Evolutionary conservation across 2,888 invertebrate species (phyloP).

Genomic region (Alloscopus bannaensis): DNA sequence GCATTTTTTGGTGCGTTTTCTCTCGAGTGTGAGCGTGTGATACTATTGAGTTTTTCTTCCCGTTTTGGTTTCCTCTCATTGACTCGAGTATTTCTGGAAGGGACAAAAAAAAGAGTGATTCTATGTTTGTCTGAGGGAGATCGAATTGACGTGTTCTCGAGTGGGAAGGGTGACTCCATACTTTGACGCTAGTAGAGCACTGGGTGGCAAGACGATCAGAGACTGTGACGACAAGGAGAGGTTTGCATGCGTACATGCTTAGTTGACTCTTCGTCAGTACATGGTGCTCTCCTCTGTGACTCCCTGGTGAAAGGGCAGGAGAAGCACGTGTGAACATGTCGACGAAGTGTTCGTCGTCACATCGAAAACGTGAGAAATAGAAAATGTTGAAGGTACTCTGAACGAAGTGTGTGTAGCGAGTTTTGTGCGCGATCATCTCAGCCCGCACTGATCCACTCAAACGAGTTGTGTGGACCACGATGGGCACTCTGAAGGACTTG

Average conservation of each 20-base stretch:
- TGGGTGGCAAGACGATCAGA: slow-evolving; percentile 30
- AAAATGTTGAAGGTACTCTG: not conserved
- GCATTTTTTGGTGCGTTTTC: slow-evolving; percentile 25
- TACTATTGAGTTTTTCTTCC: slow-evolving; percentile 12
- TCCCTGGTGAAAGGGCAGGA: too few relatives aligned
- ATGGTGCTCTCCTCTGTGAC: too few relatives aligned
- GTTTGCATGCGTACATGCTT: too few relatives aligned
- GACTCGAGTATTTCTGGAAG: slow-evolving; percentile 50
- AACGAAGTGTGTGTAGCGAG: slow-evolving; percentile 38
- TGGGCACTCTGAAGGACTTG: slow-evolving; percentile 66
- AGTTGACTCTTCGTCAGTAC: too few relatives aligned
- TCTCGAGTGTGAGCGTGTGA: not conserved
- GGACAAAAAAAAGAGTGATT: slow-evolving; percentile 32
- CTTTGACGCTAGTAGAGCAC: slow-evolving; percentile 31
- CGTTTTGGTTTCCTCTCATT: slow-evolving; percentile 41
- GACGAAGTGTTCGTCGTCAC: slow-evolving; percentile 35
- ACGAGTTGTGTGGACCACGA: slow-evolving; percentile 49
- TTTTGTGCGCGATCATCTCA: too few relatives aligned
- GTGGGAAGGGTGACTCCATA: slow-evolving; percentile 17
- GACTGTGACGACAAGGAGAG: too few relatives aligned
- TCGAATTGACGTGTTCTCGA: not conserved
- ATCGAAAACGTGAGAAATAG: slow-evolving; percentile 27
- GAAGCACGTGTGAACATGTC: slow-evolving; percentile 44
- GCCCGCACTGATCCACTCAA: slow-evolving; percentile 15
- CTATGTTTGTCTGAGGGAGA: too few relatives aligned